phyloP scores from a whole-genome alignment of 2,888 invertebrate species.

The Hipparchia sbordonii region DNA sequence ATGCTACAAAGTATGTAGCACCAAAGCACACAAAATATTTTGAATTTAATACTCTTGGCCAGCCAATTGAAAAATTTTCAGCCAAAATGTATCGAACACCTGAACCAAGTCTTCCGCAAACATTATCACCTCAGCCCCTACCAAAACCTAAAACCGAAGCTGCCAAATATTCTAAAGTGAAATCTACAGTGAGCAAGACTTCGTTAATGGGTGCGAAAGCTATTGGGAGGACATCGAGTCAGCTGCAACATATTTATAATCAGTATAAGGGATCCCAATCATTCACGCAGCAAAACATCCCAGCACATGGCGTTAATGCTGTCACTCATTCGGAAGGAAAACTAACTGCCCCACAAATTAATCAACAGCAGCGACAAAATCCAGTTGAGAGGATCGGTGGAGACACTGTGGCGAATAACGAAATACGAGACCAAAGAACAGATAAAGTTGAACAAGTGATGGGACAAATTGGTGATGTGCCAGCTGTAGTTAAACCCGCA shows the following conservation, averaged over 20 bases:
- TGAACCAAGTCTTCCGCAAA: slow-evolving; percentile 59
- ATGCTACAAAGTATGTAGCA: slow-evolving; percentile 50
- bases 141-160: slow-evolving; percentile 44
- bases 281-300: slow-evolving; percentile 62
- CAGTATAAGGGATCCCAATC: slow-evolving; percentile 73
- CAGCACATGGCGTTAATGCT: slow-evolving; percentile 45
- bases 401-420: slow-evolving; percentile 57
- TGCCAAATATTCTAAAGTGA: slow-evolving; percentile 57
- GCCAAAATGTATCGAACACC: slow-evolving; percentile 51
- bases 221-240: slow-evolving; percentile 59
- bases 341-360: slow-evolving; percentile 48
- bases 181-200: slow-evolving; percentile 70
- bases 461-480: slow-evolving; percentile 59
- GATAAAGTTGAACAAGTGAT: slow-evolving; percentile 46
- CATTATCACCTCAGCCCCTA: slow-evolving; percentile 60
- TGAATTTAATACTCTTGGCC: slow-evolving; percentile 70
- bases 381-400: slow-evolving; percentile 66
- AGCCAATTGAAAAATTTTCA: slow-evolving; percentile 66
- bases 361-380: slow-evolving; percentile 42
- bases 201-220: slow-evolving; percentile 58
- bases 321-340: slow-evolving; percentile 59
- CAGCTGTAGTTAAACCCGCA: slow-evolving; percentile 47
- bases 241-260: slow-evolving; percentile 69
- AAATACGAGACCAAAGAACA: slow-evolving; percentile 38
- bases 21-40: slow-evolving; percentile 42